phyloP scores from a whole-genome alignment of 2,113 vertebrate species.

The Oxyura jamaicensis region DNA sequence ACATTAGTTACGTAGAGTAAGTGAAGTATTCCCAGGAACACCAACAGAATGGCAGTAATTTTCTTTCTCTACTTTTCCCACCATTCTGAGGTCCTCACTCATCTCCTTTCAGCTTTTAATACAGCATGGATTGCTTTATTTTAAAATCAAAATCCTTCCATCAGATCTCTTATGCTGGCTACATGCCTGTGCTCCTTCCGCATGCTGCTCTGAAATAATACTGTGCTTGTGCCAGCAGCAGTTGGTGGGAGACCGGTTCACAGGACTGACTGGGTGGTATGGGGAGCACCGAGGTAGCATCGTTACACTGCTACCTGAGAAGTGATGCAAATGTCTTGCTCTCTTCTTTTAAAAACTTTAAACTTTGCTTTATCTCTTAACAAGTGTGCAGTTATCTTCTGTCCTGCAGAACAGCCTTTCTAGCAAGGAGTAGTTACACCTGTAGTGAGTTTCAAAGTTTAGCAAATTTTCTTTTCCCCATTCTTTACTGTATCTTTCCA shows the following conservation, averaged over 20 bases:
- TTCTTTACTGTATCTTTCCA: background rate
- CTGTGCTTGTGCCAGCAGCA: background rate
- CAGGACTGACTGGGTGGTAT: background rate
- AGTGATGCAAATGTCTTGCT: background rate
- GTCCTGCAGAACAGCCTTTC: background rate
- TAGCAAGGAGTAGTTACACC: background rate
- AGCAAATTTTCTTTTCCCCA: background rate
- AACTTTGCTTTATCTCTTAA: background rate
- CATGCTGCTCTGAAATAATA: background rate
- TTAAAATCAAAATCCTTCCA: background rate
- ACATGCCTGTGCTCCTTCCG: background rate
- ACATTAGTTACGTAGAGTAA: background rate
- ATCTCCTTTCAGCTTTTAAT: slow-evolving; percentile 11
- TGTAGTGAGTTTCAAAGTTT: background rate
- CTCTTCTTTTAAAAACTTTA: background rate
- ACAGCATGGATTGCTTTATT: background rate
- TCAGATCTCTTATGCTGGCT: background rate
- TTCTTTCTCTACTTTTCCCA: background rate
- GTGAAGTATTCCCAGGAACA: slow-evolving; percentile 25
- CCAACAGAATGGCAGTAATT: background rate
- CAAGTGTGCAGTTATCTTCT: background rate
- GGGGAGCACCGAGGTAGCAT: background rate
- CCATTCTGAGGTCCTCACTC: background rate
- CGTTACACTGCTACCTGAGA: background rate
- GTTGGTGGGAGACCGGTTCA: background rate